Percentiles rank a stretch among this genome's conserved stretches.
These are phyloP conservation scores for Parus major DNA, from an alignment of 2,113 vertebrate genomes.

Conservation along the genomic window DNA sequence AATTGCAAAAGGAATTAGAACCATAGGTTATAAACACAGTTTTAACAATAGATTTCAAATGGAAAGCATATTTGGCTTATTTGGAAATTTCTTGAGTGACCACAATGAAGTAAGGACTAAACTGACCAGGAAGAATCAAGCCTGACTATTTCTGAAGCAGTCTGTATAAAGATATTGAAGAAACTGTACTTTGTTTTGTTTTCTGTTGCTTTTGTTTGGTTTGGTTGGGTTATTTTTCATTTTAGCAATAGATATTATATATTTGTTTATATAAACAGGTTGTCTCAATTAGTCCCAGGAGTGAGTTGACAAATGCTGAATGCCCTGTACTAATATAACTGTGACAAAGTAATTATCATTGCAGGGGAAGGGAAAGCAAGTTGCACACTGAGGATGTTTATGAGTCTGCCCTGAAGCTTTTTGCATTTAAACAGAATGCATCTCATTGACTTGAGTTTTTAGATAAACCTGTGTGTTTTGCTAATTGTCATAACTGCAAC, in stretches of 20 bases:
- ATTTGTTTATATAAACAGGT: background rate
- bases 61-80: background rate
- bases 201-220: background rate
- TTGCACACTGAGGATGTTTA: background rate
- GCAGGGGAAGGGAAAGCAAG: background rate
- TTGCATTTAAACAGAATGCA: background rate
- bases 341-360: background rate
- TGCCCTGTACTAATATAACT: background rate
- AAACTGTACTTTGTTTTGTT: background rate
- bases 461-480: constrained; percentile 7
- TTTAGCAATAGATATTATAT: background rate
- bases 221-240: background rate
- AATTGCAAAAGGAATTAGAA: background rate
- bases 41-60: background rate
- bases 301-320: background rate
- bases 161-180: background rate
- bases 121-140: background rate
- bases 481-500: constrained; percentile 16
- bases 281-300: background rate
- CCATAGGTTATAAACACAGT: background rate
- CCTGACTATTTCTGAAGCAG: background rate
- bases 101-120: background rate
- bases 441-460: background rate
- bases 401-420: background rate
- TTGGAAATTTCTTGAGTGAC: background rate